Base-by-base conservation (phyloP, 2,888 invertebrate genomes). In the Lissocephala sabroskyi region DNA sequence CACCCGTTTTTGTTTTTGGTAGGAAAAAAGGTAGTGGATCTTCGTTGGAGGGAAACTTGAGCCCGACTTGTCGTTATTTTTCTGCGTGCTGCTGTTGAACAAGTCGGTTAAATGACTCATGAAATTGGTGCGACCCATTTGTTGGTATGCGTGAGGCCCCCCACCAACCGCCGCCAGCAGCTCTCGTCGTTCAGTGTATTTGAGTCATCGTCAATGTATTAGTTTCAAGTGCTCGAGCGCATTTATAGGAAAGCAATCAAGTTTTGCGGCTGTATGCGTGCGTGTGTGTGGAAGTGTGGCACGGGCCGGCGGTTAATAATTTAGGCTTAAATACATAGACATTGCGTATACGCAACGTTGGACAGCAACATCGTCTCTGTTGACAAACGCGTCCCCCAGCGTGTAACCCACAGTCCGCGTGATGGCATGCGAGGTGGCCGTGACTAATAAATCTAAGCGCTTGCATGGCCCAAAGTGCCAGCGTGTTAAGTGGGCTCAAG, bases 31-130 rank as follows among this genome's bases (percentile, higher is more conserved):
- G n/a, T n/a, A n/a, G n/a, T n/a, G n/a, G n/a, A n/a, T n/a, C n/a
- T n/a, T n/a, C n/a, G n/a, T n/a, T n/a, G n/a, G n/a, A n/a, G n/a
- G n/a, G n/a, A n/a, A n/a, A n/a, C n/a, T n/a, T n/a, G n/a, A n/a
- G n/a, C n/a, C n/a, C n/a, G n/a, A n/a, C n/a, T n/a, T 23, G 4
- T 11, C 32, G 18, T 32, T 32, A 17, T 32, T 19, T 29, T 41
- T 43, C 62, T 64, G 55, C 44, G 51, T 54, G 42, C 56, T 45
- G 45, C 45, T 43, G 55, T 59, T 23, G 23, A 23, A 59, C 52
- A 67, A 71, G 65, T 71, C 55, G 57, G 71, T 71, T 71, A 75
- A 71, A 71, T 71, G 71, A 75, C 76, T 75, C 71, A 71, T 71
- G 71, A 71, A 71, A 71, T 71, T 71, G 71, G 63, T 57, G 71